phyloP scores from a whole-genome alignment of 2,113 vertebrate genomes.

The Phalacrocorax aristotelis region DNA sequence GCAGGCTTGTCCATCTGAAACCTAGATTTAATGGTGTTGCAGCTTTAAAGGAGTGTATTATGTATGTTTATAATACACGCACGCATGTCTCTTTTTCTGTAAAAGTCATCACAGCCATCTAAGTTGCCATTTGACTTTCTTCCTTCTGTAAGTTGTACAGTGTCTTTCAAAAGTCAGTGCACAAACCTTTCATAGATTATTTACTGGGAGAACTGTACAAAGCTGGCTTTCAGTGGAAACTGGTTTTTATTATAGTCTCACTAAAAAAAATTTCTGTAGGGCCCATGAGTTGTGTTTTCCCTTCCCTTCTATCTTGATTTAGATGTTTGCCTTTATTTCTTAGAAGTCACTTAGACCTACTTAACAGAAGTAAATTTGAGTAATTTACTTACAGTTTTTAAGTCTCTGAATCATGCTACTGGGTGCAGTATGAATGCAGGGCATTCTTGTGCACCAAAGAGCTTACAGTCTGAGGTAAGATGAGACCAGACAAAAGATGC shows the following conservation, averaged over 20 bases:
- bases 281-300: background rate
- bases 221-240: background rate
- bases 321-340: background rate
- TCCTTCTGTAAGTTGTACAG: background rate
- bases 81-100: background rate
- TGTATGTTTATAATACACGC: background rate
- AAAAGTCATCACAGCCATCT: background rate
- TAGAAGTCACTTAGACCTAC: background rate
- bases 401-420: background rate
- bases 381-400: background rate
- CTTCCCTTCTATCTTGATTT: background rate
- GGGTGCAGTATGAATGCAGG: background rate
- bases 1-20: background rate
- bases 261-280: background rate
- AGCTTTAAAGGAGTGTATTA: background rate
- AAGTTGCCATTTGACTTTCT: background rate
- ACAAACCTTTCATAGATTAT: background rate
- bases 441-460: background rate
- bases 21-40: background rate
- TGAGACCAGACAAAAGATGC: background rate
- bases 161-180: background rate
- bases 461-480: background rate
- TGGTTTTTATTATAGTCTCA: background rate
- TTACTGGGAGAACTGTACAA: background rate
- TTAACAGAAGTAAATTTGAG: background rate